Evolutionary conservation across 2,888 invertebrate species (phyloP).

Genomic region (Tryphoninae sp.): DNA sequence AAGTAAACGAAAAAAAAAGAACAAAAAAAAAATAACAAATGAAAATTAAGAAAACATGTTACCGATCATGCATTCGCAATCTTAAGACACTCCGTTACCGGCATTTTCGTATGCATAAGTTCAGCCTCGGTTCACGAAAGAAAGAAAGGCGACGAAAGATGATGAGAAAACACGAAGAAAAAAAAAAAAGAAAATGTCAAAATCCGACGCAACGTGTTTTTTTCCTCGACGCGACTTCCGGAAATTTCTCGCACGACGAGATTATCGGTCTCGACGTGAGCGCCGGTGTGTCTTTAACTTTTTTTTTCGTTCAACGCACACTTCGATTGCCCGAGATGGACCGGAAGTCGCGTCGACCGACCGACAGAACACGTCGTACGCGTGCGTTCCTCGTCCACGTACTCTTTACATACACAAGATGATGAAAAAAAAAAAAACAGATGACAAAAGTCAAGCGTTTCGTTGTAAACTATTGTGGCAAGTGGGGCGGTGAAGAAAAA

Average conservation of each 20-base stretch:
- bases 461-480: slow-evolving; percentile 76
- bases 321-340: slow-evolving; percentile 33
- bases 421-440: slow-evolving; percentile 34
- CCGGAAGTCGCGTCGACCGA: slow-evolving; percentile 53
- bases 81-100: slow-evolving; percentile 66
- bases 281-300: background rate
- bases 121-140: slow-evolving; percentile 56
- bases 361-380: slow-evolving; percentile 36
- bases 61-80: slow-evolving; percentile 66
- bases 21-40: slow-evolving; percentile 4
- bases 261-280: slow-evolving; percentile 3
- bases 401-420: slow-evolving; percentile 64
- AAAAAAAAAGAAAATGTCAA: slow-evolving; percentile 33
- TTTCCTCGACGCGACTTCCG: slow-evolving; percentile 58
- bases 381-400: slow-evolving; percentile 62
- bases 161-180: slow-evolving; percentile 28
- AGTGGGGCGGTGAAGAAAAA: slow-evolving; percentile 57
- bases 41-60: slow-evolving; percentile 53
- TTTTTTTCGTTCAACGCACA: background rate
- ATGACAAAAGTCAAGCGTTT: slow-evolving; percentile 66
- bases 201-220: slow-evolving; percentile 44
- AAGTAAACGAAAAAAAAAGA: slow-evolving; percentile 32
- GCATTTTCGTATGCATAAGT: slow-evolving; percentile 65
- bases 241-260: slow-evolving; percentile 36
- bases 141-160: slow-evolving; percentile 31